Percentiles rank a stretch among this genome's conserved stretches.
Evolutionary conservation across 2,113 vertebrate species (phyloP).

Genomic region (Anarrhichthys ocellatus): DNA sequence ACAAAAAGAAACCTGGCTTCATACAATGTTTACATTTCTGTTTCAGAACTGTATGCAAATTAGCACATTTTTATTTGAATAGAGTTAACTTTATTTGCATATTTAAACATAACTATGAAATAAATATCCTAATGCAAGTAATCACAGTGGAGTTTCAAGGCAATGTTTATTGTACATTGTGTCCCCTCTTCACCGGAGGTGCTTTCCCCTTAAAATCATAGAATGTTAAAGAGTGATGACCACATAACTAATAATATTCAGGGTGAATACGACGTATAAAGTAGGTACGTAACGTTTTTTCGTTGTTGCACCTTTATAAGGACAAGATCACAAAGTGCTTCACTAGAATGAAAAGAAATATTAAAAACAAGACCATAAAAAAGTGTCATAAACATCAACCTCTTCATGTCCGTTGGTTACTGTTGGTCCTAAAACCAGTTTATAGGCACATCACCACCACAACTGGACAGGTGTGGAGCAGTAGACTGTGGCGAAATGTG

Average conservation of each 20-base stretch:
- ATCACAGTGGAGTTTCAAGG: too few relatives aligned
- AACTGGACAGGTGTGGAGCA: not conserved
- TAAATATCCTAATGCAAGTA: too few relatives aligned
- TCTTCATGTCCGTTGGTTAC: not conserved
- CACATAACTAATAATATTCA: not conserved
- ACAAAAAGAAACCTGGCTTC: too few relatives aligned
- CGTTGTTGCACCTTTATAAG: not conserved
- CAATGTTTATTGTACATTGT: too few relatives aligned
- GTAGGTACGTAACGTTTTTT: not conserved
- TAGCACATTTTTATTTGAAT: too few relatives aligned
- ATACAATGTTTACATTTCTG: too few relatives aligned
- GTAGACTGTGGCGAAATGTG: not conserved
- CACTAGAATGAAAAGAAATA: not conserved
- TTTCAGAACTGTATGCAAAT: too few relatives aligned
- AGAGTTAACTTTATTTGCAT: too few relatives aligned
- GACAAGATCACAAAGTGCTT: not conserved
- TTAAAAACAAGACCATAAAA: not conserved
- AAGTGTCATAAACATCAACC: not conserved
- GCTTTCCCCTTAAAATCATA: too few relatives aligned
- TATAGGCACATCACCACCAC: not conserved
- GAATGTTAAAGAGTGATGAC: not conserved
- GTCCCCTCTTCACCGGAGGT: too few relatives aligned
- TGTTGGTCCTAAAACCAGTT: constrained; percentile 1
- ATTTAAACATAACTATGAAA: too few relatives aligned
- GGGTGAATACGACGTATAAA: too few relatives aligned